Conservation (phyloP, 2,797 vertebrate genomes). For the Neosilurus mollespiculum region DNA sequence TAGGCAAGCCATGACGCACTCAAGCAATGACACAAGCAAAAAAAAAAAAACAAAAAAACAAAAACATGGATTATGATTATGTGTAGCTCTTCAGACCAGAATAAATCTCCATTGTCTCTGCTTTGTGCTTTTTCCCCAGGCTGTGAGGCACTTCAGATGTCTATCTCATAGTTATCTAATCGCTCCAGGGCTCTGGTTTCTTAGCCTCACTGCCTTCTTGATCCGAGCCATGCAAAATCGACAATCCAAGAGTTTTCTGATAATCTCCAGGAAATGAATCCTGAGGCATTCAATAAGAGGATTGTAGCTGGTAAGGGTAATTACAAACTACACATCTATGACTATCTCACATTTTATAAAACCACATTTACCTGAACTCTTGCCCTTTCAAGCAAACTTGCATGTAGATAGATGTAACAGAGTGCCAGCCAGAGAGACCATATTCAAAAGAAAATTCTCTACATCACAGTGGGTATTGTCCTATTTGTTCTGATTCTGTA, state of each 20-base stretch:
- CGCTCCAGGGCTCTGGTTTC: constrained; percentile 25
- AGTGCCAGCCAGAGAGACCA: neutral
- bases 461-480: constrained; percentile 1
- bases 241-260: constrained; percentile 41
- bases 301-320: constrained; percentile 60
- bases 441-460: neutral
- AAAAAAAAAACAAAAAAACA: neutral
- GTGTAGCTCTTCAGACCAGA: constrained; percentile 27
- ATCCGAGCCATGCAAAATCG: constrained; percentile 38
- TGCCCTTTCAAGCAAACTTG: constrained; percentile 6
- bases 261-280: constrained; percentile 58
- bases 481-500: constrained; percentile 31
- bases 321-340: constrained; percentile 41
- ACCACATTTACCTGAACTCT: neutral
- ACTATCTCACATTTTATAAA: constrained; percentile 31
- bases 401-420: neutral
- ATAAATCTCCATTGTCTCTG: constrained; percentile 51
- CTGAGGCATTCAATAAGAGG: constrained; percentile 64
- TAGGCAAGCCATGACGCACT: constrained; percentile 52
- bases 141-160: constrained; percentile 30
- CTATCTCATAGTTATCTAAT: constrained; percentile 46
- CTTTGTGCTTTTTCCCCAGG: constrained; percentile 40
- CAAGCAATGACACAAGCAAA: constrained; percentile 35
- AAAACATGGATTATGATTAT: constrained; percentile 45
- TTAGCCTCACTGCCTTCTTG: constrained; percentile 39